Percentiles rank a stretch among this genome's conserved stretches.
phyloP scores from a whole-genome alignment of 53 echinoderm and acorn worm genomes.

The Echinometra lucunter region DNA sequence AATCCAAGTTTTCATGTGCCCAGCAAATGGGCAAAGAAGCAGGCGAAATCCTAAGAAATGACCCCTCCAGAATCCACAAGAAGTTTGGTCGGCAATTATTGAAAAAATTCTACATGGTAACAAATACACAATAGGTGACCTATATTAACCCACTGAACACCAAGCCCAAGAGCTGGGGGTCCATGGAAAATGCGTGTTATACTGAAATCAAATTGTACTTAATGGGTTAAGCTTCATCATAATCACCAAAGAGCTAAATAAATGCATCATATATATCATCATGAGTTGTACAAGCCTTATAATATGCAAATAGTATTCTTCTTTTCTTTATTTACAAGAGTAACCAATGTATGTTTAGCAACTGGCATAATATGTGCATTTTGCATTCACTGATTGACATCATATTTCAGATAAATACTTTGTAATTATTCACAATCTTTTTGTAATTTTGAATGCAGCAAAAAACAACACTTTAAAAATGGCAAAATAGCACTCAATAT shows the following conservation, averaged over 20 bases:
- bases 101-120: neutral
- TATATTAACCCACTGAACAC: too few species aligned
- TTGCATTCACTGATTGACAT: neutral
- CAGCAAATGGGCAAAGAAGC: too few species aligned
- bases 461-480: neutral
- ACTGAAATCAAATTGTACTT: too few species aligned
- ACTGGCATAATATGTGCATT: neutral
- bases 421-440: slow-evolving; percentile 4
- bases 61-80: too few species aligned
- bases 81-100: too few species aligned
- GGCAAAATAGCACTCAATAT: neutral
- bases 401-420: neutral
- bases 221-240: too few species aligned
- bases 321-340: neutral
- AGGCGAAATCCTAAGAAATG: too few species aligned
- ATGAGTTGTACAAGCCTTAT: neutral
- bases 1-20: too few species aligned
- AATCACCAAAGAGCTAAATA: neutral
- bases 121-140: neutral
- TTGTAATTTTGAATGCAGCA: neutral
- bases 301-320: neutral
- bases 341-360: neutral
- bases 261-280: neutral
- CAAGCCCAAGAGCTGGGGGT: too few species aligned
- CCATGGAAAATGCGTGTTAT: too few species aligned